Conservation (phyloP, 2,888 invertebrate genomes). For the Portevinia maculata region DNA sequence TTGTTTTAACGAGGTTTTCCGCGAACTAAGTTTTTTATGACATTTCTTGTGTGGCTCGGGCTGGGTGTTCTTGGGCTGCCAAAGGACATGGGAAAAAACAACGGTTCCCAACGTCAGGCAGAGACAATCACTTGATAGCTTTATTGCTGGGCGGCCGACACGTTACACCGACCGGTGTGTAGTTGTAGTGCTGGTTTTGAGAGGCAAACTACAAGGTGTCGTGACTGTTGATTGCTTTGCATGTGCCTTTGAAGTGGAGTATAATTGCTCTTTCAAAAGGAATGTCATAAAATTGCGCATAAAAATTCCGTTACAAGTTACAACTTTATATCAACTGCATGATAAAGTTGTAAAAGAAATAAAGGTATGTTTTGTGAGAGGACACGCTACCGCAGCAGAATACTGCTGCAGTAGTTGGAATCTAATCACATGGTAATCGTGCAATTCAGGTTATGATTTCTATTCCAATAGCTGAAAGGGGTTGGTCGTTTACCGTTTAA, state of each 20-base stretch:
- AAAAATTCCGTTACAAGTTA: constrained; percentile 60
- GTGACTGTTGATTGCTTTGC: constrained; percentile 65
- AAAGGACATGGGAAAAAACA: constrained; percentile 43
- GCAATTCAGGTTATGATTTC: no score
- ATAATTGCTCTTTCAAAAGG: constrained; percentile 61
- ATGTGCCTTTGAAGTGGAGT: constrained; percentile 60
- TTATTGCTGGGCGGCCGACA: constrained; percentile 37
- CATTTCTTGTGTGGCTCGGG: constrained; percentile 3
- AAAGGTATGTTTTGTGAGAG: constrained; percentile 6
- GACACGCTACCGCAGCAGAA: constrained; percentile 10
- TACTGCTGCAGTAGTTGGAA: constrained; percentile 30
- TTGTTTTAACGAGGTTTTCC: constrained; percentile 6
- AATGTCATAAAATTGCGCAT: constrained; percentile 57
- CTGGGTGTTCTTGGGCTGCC: not conserved
- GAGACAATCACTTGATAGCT: constrained; percentile 51
- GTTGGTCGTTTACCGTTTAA: no score
- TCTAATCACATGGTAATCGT: constrained; percentile 12
- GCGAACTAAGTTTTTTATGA: constrained; percentile 29
- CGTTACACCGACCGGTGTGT: not conserved
- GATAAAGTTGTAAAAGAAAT: not conserved
- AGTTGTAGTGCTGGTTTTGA: not conserved
- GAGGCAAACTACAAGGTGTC: constrained; percentile 15
- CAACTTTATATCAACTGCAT: constrained; percentile 55
- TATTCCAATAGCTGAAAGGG: no score
- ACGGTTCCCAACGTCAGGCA: not conserved